A percentile compares a stretch with the other conserved stretches of the same genome.
phyloP scores from a whole-genome alignment of 2,797 vertebrate genomes.

The Artibeus jamaicensis region DNA sequence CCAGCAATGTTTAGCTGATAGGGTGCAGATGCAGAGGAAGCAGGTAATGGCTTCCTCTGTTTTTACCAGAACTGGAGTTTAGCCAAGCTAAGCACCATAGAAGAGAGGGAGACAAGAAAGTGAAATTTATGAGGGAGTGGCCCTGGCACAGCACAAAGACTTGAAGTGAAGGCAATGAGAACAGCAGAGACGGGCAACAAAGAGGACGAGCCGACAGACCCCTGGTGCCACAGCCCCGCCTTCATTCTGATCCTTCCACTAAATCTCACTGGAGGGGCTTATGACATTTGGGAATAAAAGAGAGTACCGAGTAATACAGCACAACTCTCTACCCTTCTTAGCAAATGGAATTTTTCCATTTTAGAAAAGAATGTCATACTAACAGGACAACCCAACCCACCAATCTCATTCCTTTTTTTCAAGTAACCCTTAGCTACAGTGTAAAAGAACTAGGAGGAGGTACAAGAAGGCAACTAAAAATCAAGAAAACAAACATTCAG shows the following conservation, averaged over 20 bases:
- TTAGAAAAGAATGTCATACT: background rate
- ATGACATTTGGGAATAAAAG: background rate
- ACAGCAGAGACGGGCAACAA: background rate
- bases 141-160: background rate
- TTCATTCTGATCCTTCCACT: background rate
- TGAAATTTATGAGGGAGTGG: background rate
- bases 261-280: background rate
- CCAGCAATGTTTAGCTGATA: background rate
- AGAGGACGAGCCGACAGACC: background rate
- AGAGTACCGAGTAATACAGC: background rate
- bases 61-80: background rate
- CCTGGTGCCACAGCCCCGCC: background rate
- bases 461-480: background rate
- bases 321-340: background rate
- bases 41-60: background rate
- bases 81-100: background rate
- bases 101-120: background rate
- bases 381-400: background rate
- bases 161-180: background rate
- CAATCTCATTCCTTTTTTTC: background rate
- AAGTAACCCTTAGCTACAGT: background rate
- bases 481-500: background rate
- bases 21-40: background rate
- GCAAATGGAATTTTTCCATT: background rate
- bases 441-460: background rate